Percentiles rank a stretch among this genome's conserved stretches.
These are phyloP conservation scores for Hemicordylus capensis DNA, from an alignment of 2,113 vertebrate genomes.

Conservation along the genomic window DNA sequence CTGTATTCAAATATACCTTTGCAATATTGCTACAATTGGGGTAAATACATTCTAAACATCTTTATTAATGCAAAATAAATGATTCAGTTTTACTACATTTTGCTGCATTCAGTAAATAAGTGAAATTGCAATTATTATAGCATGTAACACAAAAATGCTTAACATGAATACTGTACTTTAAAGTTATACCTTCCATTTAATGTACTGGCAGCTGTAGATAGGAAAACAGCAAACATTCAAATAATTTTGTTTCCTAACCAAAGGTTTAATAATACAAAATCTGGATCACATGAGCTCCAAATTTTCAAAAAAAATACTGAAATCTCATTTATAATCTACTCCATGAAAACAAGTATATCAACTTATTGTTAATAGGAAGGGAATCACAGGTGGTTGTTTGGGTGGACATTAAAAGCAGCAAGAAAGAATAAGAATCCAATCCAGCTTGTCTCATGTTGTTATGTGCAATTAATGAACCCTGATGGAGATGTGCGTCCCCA, in stretches of 20 bases:
- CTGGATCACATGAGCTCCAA: conserved; percentile 48
- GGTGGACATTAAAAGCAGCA: conserved; percentile 53
- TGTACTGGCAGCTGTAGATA: conserved; percentile 69
- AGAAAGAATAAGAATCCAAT: neutral
- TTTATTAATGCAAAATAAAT: conserved; percentile 75
- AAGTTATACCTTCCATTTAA: conserved; percentile 76
- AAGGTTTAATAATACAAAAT: conserved; percentile 45
- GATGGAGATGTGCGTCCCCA: too few species aligned
- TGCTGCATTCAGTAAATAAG: conserved; percentile 71
- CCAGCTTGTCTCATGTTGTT: neutral
- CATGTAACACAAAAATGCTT: conserved; percentile 71
- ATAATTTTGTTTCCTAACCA: conserved; percentile 54
- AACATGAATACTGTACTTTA: conserved; percentile 71
- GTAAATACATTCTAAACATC: conserved; percentile 75
- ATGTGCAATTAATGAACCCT: neutral
- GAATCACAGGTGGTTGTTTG: conserved; percentile 57
- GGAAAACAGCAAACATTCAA: conserved; percentile 56
- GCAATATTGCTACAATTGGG: conserved; percentile 77
- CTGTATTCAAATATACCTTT: conserved; percentile 73
- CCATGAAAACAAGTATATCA: conserved; percentile 43
- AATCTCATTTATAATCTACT: conserved; percentile 55
- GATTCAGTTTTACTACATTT: conserved; percentile 76
- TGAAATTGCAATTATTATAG: conserved; percentile 72
- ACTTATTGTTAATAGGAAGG: conserved; percentile 28
- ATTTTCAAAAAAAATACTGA: conserved; percentile 54